Evolutionary conservation across 1,140 invertebrate genomes (phyloP).

Genomic region (Heliconius congener): DNA sequence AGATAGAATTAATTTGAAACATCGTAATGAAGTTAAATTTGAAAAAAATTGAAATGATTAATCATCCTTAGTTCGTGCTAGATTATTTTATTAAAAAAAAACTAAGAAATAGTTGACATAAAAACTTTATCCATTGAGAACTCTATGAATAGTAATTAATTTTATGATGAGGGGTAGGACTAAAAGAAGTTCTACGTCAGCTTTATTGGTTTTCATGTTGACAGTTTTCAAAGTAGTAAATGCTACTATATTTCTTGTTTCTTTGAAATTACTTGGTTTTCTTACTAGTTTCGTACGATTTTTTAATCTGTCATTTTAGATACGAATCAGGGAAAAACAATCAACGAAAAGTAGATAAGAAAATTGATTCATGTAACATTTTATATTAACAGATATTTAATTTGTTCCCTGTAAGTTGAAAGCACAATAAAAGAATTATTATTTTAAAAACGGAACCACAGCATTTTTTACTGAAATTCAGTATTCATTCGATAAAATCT

Average conservation of each 20-base stretch:
- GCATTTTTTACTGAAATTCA: background rate
- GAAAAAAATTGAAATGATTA: constrained; percentile 11
- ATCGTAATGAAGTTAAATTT: constrained; percentile 12
- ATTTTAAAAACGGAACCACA: constrained; percentile 13
- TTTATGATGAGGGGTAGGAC: constrained; percentile 1
- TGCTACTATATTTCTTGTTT: no score
- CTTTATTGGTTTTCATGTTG: background rate
- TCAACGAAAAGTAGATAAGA: no score
- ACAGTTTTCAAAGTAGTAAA: background rate
- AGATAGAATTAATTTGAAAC: constrained; percentile 13
- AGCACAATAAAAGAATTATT: constrained; percentile 1
- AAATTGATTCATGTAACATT: background rate
- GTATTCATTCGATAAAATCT: constrained; percentile 14
- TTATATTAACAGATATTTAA: background rate
- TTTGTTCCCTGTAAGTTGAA: background rate
- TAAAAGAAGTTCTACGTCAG: background rate
- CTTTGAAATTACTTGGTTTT: no score
- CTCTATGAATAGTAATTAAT: constrained; percentile 13
- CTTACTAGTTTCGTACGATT: no score
- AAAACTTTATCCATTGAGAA: background rate
- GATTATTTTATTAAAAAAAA: constrained; percentile 11
- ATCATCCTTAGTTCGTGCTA: background rate
- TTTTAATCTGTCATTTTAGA: no score
- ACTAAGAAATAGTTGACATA: background rate
- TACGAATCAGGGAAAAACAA: no score